Evolutionary conservation across 2,113 vertebrate species (phyloP).

Genomic region (Grallaria varia): DNA sequence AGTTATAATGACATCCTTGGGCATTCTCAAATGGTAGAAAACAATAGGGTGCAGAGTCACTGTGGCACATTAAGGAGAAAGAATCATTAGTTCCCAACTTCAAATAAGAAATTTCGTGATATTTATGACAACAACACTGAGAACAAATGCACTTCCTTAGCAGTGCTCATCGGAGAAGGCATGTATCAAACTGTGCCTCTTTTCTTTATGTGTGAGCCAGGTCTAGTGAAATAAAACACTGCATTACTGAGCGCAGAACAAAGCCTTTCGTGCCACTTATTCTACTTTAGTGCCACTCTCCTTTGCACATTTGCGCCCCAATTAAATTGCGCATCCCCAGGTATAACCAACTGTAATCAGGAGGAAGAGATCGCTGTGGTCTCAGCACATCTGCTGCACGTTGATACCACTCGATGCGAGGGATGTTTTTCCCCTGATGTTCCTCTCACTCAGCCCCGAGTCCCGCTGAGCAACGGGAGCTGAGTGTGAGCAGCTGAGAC

Average conservation of each 20-base stretch:
- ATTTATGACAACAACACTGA: constrained; percentile 68
- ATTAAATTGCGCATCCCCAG: constrained; percentile 75
- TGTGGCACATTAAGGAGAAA: constrained; percentile 68
- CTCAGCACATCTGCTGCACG: constrained; percentile 76
- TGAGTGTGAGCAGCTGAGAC: neutral
- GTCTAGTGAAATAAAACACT: constrained; percentile 70
- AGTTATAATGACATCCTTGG: constrained; percentile 79
- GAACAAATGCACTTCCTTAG: constrained; percentile 61
- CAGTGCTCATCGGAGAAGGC: neutral
- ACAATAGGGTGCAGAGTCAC: constrained; percentile 73
- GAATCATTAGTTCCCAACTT: constrained; percentile 77
- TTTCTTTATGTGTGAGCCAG: constrained; percentile 65
- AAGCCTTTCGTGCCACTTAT: constrained; percentile 70
- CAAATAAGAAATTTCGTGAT: constrained; percentile 72
- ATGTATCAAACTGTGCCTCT: constrained; percentile 62
- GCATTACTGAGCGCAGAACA: constrained; percentile 56
- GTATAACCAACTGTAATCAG: constrained; percentile 76
- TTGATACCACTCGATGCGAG: constrained; percentile 50
- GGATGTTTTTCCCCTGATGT: constrained; percentile 56
- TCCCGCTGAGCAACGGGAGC: constrained; percentile 21
- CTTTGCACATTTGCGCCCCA: constrained; percentile 65
- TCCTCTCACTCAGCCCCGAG: constrained; percentile 61
- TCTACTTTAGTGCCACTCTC: constrained; percentile 68
- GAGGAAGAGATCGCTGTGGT: constrained; percentile 73
- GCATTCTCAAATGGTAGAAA: constrained; percentile 74